These are phyloP conservation scores for Phoebastria nigripes DNA, from an alignment of 2,797 vertebrate genomes.

Conservation along the genomic window DNA sequence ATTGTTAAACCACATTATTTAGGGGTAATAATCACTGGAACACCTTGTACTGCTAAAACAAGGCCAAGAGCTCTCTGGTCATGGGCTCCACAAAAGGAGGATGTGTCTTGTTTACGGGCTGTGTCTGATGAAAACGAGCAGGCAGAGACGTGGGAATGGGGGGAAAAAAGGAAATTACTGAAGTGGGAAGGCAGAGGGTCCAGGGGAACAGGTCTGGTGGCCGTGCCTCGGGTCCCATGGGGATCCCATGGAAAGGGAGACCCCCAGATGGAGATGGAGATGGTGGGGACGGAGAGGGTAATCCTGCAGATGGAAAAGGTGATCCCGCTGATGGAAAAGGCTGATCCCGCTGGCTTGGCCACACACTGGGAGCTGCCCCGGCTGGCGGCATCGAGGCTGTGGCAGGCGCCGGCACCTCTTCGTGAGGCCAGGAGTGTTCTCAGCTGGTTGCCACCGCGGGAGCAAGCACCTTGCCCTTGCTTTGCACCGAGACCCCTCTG, in stretches of 20 bases:
- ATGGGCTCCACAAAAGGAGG: not conserved
- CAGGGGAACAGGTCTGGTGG: not conserved
- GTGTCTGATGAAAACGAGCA: rapidly evolving
- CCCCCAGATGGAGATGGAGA: rapidly evolving
- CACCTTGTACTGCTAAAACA: not conserved
- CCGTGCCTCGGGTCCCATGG: rapidly evolving
- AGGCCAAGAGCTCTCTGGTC: not conserved
- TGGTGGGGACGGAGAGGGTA: not conserved
- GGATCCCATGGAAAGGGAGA: not conserved
- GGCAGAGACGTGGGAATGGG: not conserved
- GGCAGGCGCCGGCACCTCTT: rapidly evolving
- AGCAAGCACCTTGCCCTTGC: not conserved
- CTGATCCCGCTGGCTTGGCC: not conserved
- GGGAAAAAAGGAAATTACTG: not conserved
- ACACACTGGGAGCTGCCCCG: rapidly evolving
- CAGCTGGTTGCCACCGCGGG: not conserved
- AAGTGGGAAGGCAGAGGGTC: not conserved
- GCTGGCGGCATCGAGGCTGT: rapidly evolving
- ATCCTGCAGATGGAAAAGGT: no score
- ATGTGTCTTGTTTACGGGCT: not conserved
- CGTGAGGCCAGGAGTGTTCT: not conserved
- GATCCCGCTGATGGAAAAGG: not conserved
- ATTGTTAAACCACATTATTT: not conserved
- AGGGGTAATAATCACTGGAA: not conserved
- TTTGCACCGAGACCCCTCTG: not conserved